These are phyloP conservation scores for Tapirus terrestris DNA, from an alignment of 2,113 vertebrate genomes.

Conservation along the genomic window DNA sequence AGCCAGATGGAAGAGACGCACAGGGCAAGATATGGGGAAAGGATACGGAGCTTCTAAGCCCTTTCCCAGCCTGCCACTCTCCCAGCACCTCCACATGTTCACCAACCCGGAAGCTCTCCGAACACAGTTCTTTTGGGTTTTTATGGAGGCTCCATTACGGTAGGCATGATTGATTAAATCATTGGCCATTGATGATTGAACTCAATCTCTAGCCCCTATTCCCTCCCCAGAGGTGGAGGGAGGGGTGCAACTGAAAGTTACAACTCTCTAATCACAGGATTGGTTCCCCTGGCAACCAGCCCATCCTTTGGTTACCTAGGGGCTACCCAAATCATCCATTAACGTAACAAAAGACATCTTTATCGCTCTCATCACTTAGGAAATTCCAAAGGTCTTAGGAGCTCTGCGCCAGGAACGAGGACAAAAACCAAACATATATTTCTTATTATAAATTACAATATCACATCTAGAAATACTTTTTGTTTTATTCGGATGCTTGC, in stretches of 20 bases:
- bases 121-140: not conserved
- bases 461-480: not conserved
- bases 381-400: not conserved
- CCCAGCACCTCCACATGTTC: not conserved
- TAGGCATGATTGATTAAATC: not conserved
- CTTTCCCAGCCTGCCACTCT: not conserved
- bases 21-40: not conserved
- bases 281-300: not conserved
- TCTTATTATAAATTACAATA: not conserved
- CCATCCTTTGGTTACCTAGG: not conserved
- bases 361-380: not conserved
- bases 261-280: not conserved
- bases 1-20: not conserved
- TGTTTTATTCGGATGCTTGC: not conserved
- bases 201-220: not conserved
- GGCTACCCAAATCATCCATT: not conserved
- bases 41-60: not conserved
- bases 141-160: not conserved
- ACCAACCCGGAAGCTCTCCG: not conserved
- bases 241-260: not conserved
- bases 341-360: not conserved
- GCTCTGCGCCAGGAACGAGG: not conserved
- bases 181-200: not conserved
- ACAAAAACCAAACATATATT: not conserved
- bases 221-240: not conserved